Conservation (phyloP, 2,888 invertebrate species). For the Drosophila gaucha region DNA sequence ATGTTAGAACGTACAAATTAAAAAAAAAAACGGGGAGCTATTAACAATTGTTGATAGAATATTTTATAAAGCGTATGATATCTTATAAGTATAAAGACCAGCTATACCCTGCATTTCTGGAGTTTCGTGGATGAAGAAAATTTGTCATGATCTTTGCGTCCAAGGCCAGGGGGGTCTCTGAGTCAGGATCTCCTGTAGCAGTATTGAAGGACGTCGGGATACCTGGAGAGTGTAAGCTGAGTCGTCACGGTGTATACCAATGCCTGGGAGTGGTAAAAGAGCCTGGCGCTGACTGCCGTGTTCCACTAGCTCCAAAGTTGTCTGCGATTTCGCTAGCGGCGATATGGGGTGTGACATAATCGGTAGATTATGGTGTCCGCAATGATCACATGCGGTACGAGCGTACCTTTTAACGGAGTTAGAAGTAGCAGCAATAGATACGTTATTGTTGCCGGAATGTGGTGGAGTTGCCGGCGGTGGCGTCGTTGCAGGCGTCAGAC, state of each 20-base stretch:
- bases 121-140: constrained; percentile 50
- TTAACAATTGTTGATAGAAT: background rate
- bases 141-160: constrained; percentile 84
- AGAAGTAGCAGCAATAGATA: constrained; percentile 35
- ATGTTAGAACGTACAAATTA: background rate
- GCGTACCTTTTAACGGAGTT: constrained; percentile 66
- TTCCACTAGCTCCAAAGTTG: constrained; percentile 81
- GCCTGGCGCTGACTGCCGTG: constrained; percentile 67
- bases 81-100: background rate
- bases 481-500: constrained; percentile 40
- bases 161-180: constrained; percentile 88
- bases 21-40: background rate
- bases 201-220: constrained; percentile 83
- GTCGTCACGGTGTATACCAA: constrained; percentile 75
- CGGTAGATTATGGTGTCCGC: constrained; percentile 81
- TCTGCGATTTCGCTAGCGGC: constrained; percentile 81
- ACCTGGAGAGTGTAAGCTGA: constrained; percentile 82
- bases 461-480: constrained; percentile 6
- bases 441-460: background rate
- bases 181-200: constrained; percentile 84
- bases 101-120: constrained; percentile 78
- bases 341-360: constrained; percentile 83
- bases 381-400: constrained; percentile 81
- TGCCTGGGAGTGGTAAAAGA: constrained; percentile 62
- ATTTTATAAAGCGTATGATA: background rate